Base-by-base conservation (phyloP, 2,797 vertebrate genomes). In the Notolepis coatsorum region DNA sequence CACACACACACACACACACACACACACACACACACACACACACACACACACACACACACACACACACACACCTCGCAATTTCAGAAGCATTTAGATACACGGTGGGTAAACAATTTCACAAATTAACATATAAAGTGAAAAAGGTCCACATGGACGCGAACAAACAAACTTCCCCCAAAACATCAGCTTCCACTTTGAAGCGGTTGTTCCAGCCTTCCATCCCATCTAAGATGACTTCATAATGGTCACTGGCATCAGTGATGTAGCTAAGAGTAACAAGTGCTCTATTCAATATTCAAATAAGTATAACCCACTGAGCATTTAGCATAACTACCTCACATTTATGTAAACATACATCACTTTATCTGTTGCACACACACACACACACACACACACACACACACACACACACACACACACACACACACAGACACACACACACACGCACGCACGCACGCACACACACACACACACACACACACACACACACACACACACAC, bases 81-180 rank as follows among this genome's bases (percentile, higher is more conserved):
- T 84, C 84, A 73, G 23, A 62, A 81, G 77, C 83, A 80, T 86
- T 88, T 85, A 76, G 77, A 80, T 76, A 79, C 78, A 82, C 82
- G 87, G 33, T 74, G 81, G 79, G 87, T 89, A 90, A 89, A 89
- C 89, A 88, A 84, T 88, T 82, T 84, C 65, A 55, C 80, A 86
- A 84, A 89, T 90, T 90, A 89, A 85, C 88, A 90, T 90, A 90
- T 88, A 89, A 88, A 91, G 87, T 86, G 86, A 87, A 38, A 88
- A 89, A 75, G 77, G 85, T 84, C 84, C 77, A 31, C 71, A 51
- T 61, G 73, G 85, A 77, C 80, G 50, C 4, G 58, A 83, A 74
- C 84, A 85, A 88, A 84, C 81, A 84, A 84, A 89, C 71, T 81
- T n/a, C 6, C 15, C 35, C 12, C 12, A 37, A 37, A 37, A 35